Evolutionary conservation across 2,797 vertebrate genomes (phyloP), one percentile per base, ranked within the genome.

Genomic region (Galagoides demidoff): DNA sequence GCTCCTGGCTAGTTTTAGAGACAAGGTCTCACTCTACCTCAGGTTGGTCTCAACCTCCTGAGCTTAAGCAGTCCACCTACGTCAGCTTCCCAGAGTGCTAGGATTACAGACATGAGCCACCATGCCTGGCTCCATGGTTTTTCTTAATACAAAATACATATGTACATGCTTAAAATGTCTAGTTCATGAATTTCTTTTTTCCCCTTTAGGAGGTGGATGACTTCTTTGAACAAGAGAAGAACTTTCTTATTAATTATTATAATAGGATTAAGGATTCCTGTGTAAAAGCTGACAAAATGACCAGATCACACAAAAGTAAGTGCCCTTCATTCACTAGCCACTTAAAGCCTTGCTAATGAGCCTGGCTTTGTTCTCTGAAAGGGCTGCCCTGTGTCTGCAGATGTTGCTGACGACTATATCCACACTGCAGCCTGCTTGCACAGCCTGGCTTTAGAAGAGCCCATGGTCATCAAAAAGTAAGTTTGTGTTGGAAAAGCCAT

Each of bases 201-300:
- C 31, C 96, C 39, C 94, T 85, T 89, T 98, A 99, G 99, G 99
- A 99, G 97, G 99, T 99, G 2, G 99, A 99, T 98, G 99, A 99
- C 66, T 99, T 99, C 98, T 99, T 99, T 98, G 99, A 99, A 95
- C 99, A 99, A 98, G 99, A 99, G 98, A 99, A 99, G 98, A 99
- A 98, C 49, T 99, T 99, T 97, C 99, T 99, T 93, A 98, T 99
- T 22, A 99, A 99, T 98, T 99, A 99, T 98, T 99, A 98, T 97
- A 99, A 98, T 98, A 99, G 99, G 97, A 99, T 99, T 97, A 99
- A 99, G 98, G 99, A 99, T 97, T 99, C 99, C 25, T 99, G 99
- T 96, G 98, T 98, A 97, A 99, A 99, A 98, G 99, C 99, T 78
- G 99, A 99, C 98, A 99, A 99, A 98, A 99, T 99, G 99, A 99